Conservation (phyloP, 2,797 vertebrate genomes). For the Falco peregrinus region DNA sequence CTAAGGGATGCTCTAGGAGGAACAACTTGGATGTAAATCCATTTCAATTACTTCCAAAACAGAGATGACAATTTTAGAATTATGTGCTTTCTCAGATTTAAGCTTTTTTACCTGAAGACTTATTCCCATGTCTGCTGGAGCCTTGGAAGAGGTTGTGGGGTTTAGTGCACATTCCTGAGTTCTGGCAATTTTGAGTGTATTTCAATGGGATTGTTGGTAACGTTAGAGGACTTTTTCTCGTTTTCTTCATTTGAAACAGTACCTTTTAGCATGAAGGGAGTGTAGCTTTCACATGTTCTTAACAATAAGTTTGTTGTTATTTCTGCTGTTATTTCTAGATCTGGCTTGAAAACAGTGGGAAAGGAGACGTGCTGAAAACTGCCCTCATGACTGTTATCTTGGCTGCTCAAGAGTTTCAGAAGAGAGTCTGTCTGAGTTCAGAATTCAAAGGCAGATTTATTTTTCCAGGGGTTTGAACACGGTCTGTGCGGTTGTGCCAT, state of each 20-base stretch:
- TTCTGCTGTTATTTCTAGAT: background rate
- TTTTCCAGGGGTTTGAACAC: background rate
- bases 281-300: background rate
- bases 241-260: background rate
- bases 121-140: background rate
- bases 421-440: background rate
- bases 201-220: rapidly evolving
- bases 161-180: background rate
- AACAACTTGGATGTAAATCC: background rate
- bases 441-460: background rate
- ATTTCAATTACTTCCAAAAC: background rate
- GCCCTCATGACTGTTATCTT: background rate
- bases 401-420: background rate
- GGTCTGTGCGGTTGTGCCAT: rapidly evolving
- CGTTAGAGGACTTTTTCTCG: background rate
- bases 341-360: background rate
- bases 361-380: background rate
- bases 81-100: background rate
- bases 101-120: background rate
- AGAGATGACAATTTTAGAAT: background rate
- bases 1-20: background rate
- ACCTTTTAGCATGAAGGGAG: background rate
- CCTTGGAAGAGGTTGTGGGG: background rate
- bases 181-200: background rate
- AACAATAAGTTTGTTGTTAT: no score